These are phyloP conservation scores for Rhagoletis pomonella DNA, from an alignment of 1,140 invertebrate genomes.

Conservation along the genomic window DNA sequence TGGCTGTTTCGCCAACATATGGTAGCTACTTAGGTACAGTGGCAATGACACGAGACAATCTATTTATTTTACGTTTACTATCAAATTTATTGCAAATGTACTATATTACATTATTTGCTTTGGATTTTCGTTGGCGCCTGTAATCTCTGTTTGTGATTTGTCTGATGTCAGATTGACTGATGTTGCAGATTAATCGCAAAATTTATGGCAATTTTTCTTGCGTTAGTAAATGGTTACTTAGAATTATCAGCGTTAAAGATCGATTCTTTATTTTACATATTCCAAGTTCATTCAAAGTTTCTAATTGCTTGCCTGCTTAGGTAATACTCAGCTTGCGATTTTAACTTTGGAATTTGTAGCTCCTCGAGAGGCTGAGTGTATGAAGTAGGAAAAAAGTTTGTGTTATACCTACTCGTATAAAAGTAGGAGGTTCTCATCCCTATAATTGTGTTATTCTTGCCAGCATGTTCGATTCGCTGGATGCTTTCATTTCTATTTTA, in stretches of 20 bases:
- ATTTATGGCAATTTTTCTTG: not conserved
- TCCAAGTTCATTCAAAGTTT: too few species aligned
- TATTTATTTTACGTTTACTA: conserved; percentile 48
- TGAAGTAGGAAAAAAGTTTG: too few species aligned
- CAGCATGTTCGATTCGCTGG: too few species aligned
- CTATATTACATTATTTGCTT: not conserved
- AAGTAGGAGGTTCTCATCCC: too few species aligned
- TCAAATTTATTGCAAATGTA: not conserved
- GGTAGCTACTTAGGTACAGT: conserved; percentile 15
- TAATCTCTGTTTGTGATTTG: conserved; percentile 26
- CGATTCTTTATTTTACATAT: not conserved
- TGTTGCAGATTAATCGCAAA: conserved; percentile 21
- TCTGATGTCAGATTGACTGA: conserved; percentile 26
- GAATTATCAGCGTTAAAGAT: not conserved
- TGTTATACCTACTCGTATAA: too few species aligned
- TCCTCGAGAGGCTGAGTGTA: too few species aligned
- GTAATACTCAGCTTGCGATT: too few species aligned
- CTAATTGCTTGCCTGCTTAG: too few species aligned
- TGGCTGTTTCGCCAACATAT: conserved; percentile 35
- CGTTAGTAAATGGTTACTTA: not conserved
- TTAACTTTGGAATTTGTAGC: too few species aligned
- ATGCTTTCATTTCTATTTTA: too few species aligned
- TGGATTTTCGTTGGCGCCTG: conserved; percentile 7
- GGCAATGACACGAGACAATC: conserved; percentile 47
- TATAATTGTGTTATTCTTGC: too few species aligned